Evolutionary conservation across 2,797 vertebrate species (phyloP).

Genomic region (Gallinago solitaria): DNA sequence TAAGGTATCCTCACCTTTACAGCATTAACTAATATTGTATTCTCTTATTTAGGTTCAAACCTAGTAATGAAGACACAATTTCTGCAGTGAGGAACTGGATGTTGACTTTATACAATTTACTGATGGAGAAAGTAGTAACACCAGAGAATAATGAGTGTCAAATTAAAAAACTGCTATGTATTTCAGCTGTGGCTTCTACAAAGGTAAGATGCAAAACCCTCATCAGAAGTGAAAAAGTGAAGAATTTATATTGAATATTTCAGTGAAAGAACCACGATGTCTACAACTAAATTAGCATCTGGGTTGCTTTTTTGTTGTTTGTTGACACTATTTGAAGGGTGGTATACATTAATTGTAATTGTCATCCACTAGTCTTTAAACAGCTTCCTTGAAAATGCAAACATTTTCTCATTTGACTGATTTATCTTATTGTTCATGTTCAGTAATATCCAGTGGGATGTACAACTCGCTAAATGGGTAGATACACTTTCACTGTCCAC

Average conservation of each 20-base stretch:
- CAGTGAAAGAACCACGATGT: not conserved
- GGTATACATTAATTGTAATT: not conserved
- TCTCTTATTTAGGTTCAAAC: not conserved
- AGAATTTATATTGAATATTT: not conserved
- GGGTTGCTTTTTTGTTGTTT: not conserved
- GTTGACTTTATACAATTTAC: not conserved
- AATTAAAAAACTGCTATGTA: accelerated
- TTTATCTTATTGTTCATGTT: not conserved
- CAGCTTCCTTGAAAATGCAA: not conserved
- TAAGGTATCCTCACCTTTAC: not conserved
- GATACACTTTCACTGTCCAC: not conserved
- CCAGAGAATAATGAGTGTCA: not conserved
- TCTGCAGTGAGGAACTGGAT: not conserved
- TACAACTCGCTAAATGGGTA: not conserved
- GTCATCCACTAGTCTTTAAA: not conserved
- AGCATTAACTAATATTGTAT: not conserved
- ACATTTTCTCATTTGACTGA: not conserved
- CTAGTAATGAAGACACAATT: not conserved
- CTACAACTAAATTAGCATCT: not conserved
- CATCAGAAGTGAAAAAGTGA: not conserved
- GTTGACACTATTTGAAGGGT: accelerated
- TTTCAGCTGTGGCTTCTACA: not conserved
- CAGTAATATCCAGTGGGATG: not conserved
- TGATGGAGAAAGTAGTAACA: not conserved
- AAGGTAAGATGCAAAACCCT: not conserved